Evolutionary conservation across 1,140 invertebrate genomes (phyloP).

Genomic region (Vanessa atalanta): DNA sequence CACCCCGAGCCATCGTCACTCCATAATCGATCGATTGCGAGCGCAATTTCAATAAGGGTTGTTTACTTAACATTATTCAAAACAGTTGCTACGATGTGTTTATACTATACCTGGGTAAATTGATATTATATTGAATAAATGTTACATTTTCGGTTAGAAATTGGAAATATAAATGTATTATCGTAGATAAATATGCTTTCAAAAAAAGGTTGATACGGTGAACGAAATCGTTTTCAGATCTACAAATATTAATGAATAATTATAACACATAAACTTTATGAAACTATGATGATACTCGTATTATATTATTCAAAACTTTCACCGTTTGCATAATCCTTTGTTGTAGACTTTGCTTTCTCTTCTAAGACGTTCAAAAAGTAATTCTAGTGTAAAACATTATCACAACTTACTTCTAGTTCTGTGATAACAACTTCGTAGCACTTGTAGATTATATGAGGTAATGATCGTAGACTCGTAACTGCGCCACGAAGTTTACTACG

Average conservation of each 20-base stretch:
- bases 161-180: neutral
- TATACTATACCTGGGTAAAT: conserved; percentile 8
- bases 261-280: neutral
- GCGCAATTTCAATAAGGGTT: conserved; percentile 22
- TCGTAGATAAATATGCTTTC: neutral
- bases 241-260: no score
- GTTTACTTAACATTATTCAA: conserved; percentile 27
- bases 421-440: conserved; percentile 13
- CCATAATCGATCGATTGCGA: conserved; percentile 25
- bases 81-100: conserved; percentile 23
- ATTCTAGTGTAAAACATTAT: conserved; percentile 10
- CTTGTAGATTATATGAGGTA: conserved; percentile 5
- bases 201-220: no score
- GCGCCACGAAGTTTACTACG: conserved; percentile 25
- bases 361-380: neutral
- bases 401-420: neutral
- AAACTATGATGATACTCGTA: no score
- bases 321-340: neutral
- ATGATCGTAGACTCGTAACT: conserved; percentile 24
- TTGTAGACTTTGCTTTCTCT: neutral
- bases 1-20: conserved; percentile 23
- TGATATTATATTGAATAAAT: conserved; percentile 1
- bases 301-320: no score
- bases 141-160: neutral
- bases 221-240: no score